Evolutionary conservation across 2,888 invertebrate species (phyloP).

Genomic region (Furcula furcula): DNA sequence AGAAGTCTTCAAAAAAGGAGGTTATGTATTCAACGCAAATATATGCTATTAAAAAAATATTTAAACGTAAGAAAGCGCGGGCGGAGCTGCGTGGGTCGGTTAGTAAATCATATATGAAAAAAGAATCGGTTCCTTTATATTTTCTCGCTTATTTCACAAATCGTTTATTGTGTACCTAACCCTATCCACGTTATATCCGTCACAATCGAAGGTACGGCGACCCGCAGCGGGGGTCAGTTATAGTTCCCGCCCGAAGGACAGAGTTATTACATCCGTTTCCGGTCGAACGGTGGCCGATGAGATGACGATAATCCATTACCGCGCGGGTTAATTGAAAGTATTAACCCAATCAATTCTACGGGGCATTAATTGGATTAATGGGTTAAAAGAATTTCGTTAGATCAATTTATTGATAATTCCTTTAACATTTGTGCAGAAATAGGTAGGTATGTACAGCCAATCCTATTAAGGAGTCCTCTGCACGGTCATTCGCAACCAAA

Average conservation of each 20-base stretch:
- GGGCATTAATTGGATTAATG: slow-evolving; percentile 44
- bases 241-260: slow-evolving; percentile 56
- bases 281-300: slow-evolving; percentile 35
- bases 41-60: too few species aligned
- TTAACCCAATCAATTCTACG: slow-evolving; percentile 28
- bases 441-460: too few species aligned
- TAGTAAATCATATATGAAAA: too few species aligned
- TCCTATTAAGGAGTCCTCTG: too few species aligned
- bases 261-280: slow-evolving; percentile 58
- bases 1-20: too few species aligned
- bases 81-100: too few species aligned
- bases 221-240: slow-evolving; percentile 29
- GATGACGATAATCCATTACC: slow-evolving; percentile 46
- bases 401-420: slow-evolving; percentile 30
- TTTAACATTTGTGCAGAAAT: too few species aligned
- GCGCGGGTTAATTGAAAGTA: slow-evolving; percentile 49
- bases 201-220: slow-evolving; percentile 3
- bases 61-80: too few species aligned
- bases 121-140: too few species aligned
- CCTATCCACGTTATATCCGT: slow-evolving; percentile 6
- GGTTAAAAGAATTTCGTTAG: slow-evolving; percentile 15
- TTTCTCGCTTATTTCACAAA: too few species aligned
- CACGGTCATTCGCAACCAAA: too few species aligned
- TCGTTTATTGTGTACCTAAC: slow-evolving; percentile 5
- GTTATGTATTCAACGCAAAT: too few species aligned